Percentiles rank a stretch among this genome's conserved stretches.
Evolutionary conservation across 2,113 vertebrate genomes (phyloP).

Genomic region (human (Homo sapiens)): GRCh38 chr1:78660001-78660500

Average conservation of each 20-base stretch:
- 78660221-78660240: neutral
- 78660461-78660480: neutral
- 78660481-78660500: neutral
- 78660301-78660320: neutral
- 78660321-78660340: neutral
- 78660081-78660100: neutral
- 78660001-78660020: neutral
- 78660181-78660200: neutral
- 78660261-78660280: neutral
- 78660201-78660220: neutral
- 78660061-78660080: neutral
- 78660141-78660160: neutral
- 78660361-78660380: neutral
- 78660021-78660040: neutral
- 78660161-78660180: neutral
- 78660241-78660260: neutral
- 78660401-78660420: neutral
- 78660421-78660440: accelerated
- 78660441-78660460: neutral
- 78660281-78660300: neutral
- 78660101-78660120: neutral
- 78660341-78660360: neutral
- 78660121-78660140: neutral
- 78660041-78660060: neutral
- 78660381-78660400: neutral